Evolutionary conservation across 2,888 invertebrate species (phyloP), one percentile per base, ranked within the genome.

Genomic region (Heliconius hortense): DNA sequence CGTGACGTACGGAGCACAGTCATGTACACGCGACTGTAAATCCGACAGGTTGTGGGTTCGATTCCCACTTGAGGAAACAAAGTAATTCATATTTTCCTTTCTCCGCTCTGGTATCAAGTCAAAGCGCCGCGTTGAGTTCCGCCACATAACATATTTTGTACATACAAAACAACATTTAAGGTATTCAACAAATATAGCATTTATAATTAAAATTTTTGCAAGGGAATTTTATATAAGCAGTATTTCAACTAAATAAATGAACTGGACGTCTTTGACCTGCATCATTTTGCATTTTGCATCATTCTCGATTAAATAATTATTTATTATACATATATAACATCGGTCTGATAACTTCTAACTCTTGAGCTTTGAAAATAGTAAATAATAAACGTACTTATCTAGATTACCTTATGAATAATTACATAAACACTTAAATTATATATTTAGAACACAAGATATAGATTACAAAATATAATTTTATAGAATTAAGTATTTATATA

Each of bases 211-310:
- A 53, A 35, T 69, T 69, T 69, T 69, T 56, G 56, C 31, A 56
- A 8, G 56, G 21, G 28, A 53, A 69, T 56, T 69, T 56, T 56
- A 69, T 24, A n/a, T 35, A 24, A 56, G 31, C 69, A 35, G 48
- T 60, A 72, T 64, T 53, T 59, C 69, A 71, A 70, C 39, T 60
- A 31, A 75, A 72, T 56, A 31, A 75, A 72, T 56, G 60, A 48
- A 63, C 75, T 77, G 64, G 74, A 75, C 75, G 77, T 75, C 77
- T 77, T 77, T 77, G 77, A 77, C 77, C 77, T 72, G 74, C 72
- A 77, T 59, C 70, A 63, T 73, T 75, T 77, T 70, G 60, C 69
- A 68, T 70, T 75, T 76, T 73, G 66, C 74, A 66, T 75, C 75
- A 75, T 72, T 75, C 74, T 73, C 68, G 60, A 73, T 75, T 69